Evolutionary conservation across 1,140 invertebrate species (phyloP).

Genomic region (Neodiprion fabricii): DNA sequence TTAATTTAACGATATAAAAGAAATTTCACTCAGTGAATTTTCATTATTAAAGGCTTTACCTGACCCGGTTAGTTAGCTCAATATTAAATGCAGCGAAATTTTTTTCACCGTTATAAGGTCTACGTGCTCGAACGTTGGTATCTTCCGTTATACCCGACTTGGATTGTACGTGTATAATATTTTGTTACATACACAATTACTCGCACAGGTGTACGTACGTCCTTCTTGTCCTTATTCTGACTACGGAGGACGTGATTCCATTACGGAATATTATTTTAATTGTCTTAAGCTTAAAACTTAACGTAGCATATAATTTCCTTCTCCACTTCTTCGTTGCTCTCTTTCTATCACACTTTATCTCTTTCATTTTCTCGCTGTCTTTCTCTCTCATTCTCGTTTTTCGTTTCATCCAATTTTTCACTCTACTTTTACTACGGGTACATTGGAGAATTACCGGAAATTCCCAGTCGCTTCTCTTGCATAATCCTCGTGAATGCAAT

Average conservation of each 20-base stretch:
- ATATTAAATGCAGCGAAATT: background rate
- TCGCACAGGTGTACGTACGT: background rate
- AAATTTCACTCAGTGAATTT: background rate
- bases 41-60: background rate
- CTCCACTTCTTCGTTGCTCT: too few relatives aligned
- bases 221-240: background rate
- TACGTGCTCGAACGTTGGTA: background rate
- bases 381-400: too few relatives aligned
- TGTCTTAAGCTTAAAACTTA: background rate
- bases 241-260: background rate
- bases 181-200: too few relatives aligned
- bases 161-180: too few relatives aligned
- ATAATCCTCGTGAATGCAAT: too few relatives aligned
- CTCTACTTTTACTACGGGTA: too few relatives aligned
- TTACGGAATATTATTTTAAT: background rate
- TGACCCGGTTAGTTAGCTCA: background rate
- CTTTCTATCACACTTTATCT: too few relatives aligned
- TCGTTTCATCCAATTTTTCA: too few relatives aligned
- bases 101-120: background rate
- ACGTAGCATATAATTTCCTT: background rate
- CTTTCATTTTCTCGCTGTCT: too few relatives aligned
- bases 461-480: too few relatives aligned
- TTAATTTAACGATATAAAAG: slow-evolving; percentile 3
- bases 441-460: too few relatives aligned
- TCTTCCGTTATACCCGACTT: too few relatives aligned